Evolutionary conservation across 2,888 invertebrate species (phyloP), one percentile per base, ranked within the genome.

Genomic region (Lutraria lutraria): DNA sequence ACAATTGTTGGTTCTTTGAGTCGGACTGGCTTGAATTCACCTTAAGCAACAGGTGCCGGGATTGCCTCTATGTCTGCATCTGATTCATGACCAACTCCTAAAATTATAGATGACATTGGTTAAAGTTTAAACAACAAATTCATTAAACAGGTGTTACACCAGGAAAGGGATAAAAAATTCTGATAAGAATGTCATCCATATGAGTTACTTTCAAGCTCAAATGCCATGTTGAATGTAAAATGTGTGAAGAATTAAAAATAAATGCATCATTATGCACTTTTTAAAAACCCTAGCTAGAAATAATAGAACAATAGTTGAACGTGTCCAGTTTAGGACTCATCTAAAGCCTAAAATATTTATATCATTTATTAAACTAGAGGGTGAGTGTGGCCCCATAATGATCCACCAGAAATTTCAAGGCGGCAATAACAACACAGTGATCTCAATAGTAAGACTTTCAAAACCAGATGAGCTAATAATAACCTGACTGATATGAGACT

Each of bases 401-500:
- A 34, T 10, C 13, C 79, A 34, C 29, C 12, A 21, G 10, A 68
- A 25, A 4, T 2, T 13, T 6, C n/a, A 8, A 16, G 56, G 15
- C 60, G 4, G 60, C 10, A 25, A 4, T 29, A 16, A 68, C n/a
- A 4, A 68, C n/a, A 15, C 6, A 19, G n/a, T 16, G 12, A 81
- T n/a, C 31, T n/a, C 21, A 53, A 53, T 81, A 15, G 15, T 54
- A 81, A 53, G 19, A 31, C 34, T 53, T 53, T n/a, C n/a, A n/a
- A 81, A 12, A 34, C 19, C 6, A 63, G 6, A 63, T 16, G 53
- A 53, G 8, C 8, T 53, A 56, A 25, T 4, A 81, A 53, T 34
- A 19, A 81, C 81, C 81, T 43, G 53, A 43, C 54, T 81, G 81
- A 81, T 81, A 81, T 43, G 81, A 81, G 25, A 54, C 43, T 81